Conservation (phyloP, 2,888 invertebrate species). For the Aradus depressus region DNA sequence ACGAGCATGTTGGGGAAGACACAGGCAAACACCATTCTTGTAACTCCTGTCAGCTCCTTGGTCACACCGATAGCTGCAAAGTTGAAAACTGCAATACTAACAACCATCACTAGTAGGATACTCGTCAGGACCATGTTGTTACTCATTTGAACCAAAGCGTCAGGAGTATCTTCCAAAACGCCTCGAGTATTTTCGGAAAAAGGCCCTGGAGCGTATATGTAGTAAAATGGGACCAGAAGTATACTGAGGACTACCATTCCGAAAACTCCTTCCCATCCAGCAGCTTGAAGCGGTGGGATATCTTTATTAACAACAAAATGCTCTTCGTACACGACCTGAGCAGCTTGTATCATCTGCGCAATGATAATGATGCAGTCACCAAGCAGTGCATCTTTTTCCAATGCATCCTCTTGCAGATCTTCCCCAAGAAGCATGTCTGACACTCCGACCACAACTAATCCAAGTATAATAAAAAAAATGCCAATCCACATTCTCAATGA, state of each 20-base stretch:
- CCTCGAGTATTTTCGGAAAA: slow-evolving; percentile 63
- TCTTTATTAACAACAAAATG: slow-evolving; percentile 73
- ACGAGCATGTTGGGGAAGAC: slow-evolving; percentile 79
- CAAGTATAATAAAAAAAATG: slow-evolving; percentile 58
- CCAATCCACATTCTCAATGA: slow-evolving; percentile 61
- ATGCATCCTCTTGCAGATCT: no score
- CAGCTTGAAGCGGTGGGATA: slow-evolving; percentile 80
- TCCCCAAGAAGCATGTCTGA: no score
- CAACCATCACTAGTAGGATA: slow-evolving; percentile 58
- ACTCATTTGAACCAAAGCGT: slow-evolving; percentile 72
- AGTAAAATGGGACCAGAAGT: slow-evolving; percentile 68
- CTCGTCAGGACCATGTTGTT: slow-evolving; percentile 50
- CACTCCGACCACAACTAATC: slow-evolving; percentile 58
- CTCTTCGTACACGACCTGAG: slow-evolving; percentile 92
- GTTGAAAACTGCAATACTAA: slow-evolving; percentile 88
- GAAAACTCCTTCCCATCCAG: slow-evolving; percentile 86
- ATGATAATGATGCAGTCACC: slow-evolving; percentile 60
- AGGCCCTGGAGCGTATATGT: slow-evolving; percentile 58
- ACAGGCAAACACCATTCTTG: slow-evolving; percentile 79
- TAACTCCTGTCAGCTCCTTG: slow-evolving; percentile 85
- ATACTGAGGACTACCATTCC: slow-evolving; percentile 52
- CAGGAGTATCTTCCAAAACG: slow-evolving; percentile 71
- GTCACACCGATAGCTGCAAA: slow-evolving; percentile 85
- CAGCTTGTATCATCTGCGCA: slow-evolving; percentile 68
- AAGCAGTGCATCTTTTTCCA: no score